Evolutionary conservation across 2,888 invertebrate genomes (phyloP), one percentile per base, ranked within the genome.

Genomic region (Netelia inedita): DNA sequence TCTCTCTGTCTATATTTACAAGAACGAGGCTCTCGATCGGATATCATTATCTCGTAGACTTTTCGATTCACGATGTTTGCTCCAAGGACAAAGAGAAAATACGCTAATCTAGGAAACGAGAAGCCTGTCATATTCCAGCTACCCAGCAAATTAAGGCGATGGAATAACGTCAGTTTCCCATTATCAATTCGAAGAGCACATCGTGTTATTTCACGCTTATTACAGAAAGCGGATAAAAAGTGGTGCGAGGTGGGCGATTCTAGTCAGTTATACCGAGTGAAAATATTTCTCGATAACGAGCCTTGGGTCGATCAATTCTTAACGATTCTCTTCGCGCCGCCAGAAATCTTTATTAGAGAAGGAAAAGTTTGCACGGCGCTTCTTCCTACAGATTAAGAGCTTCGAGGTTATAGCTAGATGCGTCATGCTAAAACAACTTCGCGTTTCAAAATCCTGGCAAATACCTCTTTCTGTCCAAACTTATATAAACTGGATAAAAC

Each of bases 31-130:
- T 82, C 83, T 85, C 79, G 69, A 79, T 59, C 82, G 85, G 86
- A 86, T 87, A 86, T 88, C 83, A 82, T 86, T 87, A 86, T 87
- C 84, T 86, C 78, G 53, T 75, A 46, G 79, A 74, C 68, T 85
- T 72, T 82, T 76, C 65, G 65, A 81, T 86, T 87, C 75, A 41
- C 65, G 79, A 86, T 87, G 83, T 88, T 87, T 82, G 71, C 75
- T 50, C 28, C 76, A 79, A 66, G n/a, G 57, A 41, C 10, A 41
- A 28, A 9, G 10, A 41, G 68, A 23, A 9, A 21, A 16, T 43
- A 46, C 23, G 55, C 23, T 19, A 10, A 10, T 9, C 16, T n/a
- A 23, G 53, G n/a, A 23, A 35, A 57, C 43, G 19, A 65, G 53
- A 57, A 35, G 53, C 43, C 55, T 57, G 46, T 57, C 43, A 41